Percentiles rank a stretch among this genome's conserved stretches.
phyloP scores from a whole-genome alignment of 1,140 invertebrate genomes.

The Bursaphelenchus mucronatus region DNA sequence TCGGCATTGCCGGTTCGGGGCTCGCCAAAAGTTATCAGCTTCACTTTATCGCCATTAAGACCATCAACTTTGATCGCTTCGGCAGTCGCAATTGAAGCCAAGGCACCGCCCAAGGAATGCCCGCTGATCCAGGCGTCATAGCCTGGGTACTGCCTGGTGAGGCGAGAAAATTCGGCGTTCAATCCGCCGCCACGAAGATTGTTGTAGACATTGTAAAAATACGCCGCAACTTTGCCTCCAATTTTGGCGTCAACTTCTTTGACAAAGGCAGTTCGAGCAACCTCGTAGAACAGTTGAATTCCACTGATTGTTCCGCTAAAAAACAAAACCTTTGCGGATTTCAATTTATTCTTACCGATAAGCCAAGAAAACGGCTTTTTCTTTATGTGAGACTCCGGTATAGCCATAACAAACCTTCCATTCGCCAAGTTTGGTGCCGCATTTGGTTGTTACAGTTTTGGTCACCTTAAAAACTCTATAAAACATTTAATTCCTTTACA shows the following conservation, averaged over 20 bases:
- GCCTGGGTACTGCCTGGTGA: not conserved
- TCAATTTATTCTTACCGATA: too few species aligned
- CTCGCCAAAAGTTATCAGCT: conserved; percentile 5
- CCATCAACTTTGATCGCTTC: not conserved
- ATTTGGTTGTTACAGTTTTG: too few species aligned
- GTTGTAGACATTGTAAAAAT: not conserved
- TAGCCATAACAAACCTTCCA: too few species aligned
- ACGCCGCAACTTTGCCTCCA: not conserved
- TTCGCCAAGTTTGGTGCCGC: too few species aligned
- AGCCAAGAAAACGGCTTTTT: too few species aligned
- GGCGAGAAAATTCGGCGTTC: not conserved
- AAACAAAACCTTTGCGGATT: not conserved
- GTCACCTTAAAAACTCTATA: too few species aligned
- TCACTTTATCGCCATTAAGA: not conserved
- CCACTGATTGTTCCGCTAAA: not conserved
- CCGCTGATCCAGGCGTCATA: conserved; percentile 8
- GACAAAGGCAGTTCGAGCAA: not conserved
- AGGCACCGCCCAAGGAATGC: conserved; percentile 13
- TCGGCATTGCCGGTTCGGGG: conserved; percentile 3
- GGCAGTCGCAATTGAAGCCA: conserved; percentile 3
- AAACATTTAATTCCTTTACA: too few species aligned
- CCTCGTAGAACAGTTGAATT: conserved; percentile 1
- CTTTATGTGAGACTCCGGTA: too few species aligned
- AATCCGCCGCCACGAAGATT: not conserved
- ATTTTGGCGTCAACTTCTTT: not conserved